Conservation (phyloP, 2,113 vertebrate species). For the Caracal caracal region DNA sequence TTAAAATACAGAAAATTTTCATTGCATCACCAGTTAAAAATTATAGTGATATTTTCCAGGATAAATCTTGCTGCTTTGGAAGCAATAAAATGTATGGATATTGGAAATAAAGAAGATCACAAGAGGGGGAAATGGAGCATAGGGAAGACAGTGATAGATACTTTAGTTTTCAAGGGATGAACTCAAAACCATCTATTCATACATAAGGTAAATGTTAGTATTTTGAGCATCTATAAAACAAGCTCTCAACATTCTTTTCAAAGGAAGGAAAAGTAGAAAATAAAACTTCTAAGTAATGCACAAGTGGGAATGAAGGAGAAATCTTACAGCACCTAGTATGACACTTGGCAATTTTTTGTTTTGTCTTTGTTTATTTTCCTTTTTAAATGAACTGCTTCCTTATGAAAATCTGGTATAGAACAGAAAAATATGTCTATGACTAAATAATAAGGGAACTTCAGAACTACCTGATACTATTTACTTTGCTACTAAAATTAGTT, state of each 20-base stretch:
- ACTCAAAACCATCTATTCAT: not conserved
- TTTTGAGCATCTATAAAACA: constrained; percentile 26
- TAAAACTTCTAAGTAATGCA: not conserved
- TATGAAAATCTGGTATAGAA: not conserved
- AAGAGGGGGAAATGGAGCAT: too few relatives aligned
- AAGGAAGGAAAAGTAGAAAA: not conserved
- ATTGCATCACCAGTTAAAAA: not conserved
- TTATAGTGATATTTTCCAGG: not conserved
- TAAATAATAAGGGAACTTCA: constrained; percentile 4
- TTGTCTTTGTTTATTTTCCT: not conserved
- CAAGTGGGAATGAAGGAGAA: not conserved
- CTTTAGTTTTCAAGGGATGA: not conserved
- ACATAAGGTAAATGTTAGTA: not conserved
- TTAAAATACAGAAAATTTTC: not conserved
- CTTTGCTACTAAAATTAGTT: not conserved
- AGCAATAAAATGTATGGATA: not conserved
- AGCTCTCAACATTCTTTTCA: not conserved
- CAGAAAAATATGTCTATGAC: not conserved
- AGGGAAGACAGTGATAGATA: not conserved
- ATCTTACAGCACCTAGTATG: not conserved
- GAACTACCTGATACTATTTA: not conserved
- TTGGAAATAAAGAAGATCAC: not conserved
- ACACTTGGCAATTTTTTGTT: not conserved
- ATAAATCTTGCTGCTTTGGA: not conserved
- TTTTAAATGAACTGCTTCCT: not conserved